Conservation (phyloP, 2,888 invertebrate species). For the Ditula angustiorana region DNA sequence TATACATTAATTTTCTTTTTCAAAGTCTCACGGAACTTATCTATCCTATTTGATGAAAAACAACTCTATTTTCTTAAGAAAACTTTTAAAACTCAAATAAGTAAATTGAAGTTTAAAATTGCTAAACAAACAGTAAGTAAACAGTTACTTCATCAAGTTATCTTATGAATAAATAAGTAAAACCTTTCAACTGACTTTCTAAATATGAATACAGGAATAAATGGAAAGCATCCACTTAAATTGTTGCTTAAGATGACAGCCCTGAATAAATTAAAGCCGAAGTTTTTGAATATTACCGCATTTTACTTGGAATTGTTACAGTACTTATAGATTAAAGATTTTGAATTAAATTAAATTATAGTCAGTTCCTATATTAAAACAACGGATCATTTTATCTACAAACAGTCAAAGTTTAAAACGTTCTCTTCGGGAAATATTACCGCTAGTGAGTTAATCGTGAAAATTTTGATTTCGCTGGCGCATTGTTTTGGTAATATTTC, state of each 20-base stretch:
- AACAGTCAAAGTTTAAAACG: too few species aligned
- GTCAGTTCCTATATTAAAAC: too few species aligned
- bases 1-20: too few species aligned
- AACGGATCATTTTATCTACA: too few species aligned
- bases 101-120: neutral
- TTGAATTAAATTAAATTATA: neutral
- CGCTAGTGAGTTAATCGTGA: too few species aligned
- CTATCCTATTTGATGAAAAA: too few species aligned
- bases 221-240: conserved; percentile 57
- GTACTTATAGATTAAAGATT: conserved; percentile 28
- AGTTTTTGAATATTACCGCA: too few species aligned
- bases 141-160: conserved; percentile 22
- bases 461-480: neutral
- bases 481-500: neutral
- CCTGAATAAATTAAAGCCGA: conserved; percentile 55
- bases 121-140: conserved; percentile 7
- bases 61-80: too few species aligned
- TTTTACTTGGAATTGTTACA: too few species aligned
- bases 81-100: neutral
- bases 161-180: conserved; percentile 43
- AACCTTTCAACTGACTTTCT: conserved; percentile 47
- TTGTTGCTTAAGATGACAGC: conserved; percentile 55
- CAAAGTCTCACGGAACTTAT: too few species aligned
- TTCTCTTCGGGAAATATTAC: too few species aligned
- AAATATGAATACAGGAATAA: conserved; percentile 53